Conservation (phyloP, 2,888 invertebrate species). For the Stenoptilia bipunctidactyla region DNA sequence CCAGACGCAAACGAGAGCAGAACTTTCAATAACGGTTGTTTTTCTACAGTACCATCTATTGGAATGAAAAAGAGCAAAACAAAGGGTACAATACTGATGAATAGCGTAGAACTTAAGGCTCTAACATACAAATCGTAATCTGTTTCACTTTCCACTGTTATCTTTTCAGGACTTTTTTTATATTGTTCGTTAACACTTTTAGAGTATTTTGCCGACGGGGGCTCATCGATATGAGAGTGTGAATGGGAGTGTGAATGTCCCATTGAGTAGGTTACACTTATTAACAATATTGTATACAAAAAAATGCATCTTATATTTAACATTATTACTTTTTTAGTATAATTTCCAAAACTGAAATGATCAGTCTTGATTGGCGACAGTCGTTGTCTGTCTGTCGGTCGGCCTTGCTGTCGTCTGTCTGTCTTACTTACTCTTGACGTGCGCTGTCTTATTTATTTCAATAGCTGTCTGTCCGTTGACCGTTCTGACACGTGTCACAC, state of each 20-base stretch:
- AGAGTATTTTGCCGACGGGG: slow-evolving; percentile 88
- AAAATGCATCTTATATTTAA: slow-evolving; percentile 14
- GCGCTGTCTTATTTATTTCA: too few species aligned
- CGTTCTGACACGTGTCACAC: too few species aligned
- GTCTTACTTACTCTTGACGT: too few species aligned
- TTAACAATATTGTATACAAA: slow-evolving; percentile 12
- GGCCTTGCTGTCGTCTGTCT: too few species aligned
- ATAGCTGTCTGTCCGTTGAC: too few species aligned
- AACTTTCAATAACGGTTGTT: slow-evolving; percentile 89
- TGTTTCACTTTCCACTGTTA: slow-evolving; percentile 28
- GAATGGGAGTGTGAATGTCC: slow-evolving; percentile 56
- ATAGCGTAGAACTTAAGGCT: slow-evolving; percentile 89
- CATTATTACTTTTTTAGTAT: background rate
- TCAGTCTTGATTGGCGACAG: too few species aligned
- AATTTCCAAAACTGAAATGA: too few species aligned
- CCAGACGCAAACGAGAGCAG: slow-evolving; percentile 94
- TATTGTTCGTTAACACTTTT: slow-evolving; percentile 67
- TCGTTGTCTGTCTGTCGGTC: too few species aligned
- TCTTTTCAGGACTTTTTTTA: slow-evolving; percentile 56
- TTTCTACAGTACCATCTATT: slow-evolving; percentile 86
- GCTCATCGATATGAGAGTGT: slow-evolving; percentile 67
- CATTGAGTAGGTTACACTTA: slow-evolving; percentile 16
- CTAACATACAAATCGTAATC: slow-evolving; percentile 77
- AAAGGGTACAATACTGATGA: slow-evolving; percentile 96
- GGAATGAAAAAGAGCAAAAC: slow-evolving; percentile 94